A percentile compares a stretch with the other conserved stretches of the same genome.
phyloP scores from a whole-genome alignment of 2,113 vertebrate species.

The Bungarus multicinctus region DNA sequence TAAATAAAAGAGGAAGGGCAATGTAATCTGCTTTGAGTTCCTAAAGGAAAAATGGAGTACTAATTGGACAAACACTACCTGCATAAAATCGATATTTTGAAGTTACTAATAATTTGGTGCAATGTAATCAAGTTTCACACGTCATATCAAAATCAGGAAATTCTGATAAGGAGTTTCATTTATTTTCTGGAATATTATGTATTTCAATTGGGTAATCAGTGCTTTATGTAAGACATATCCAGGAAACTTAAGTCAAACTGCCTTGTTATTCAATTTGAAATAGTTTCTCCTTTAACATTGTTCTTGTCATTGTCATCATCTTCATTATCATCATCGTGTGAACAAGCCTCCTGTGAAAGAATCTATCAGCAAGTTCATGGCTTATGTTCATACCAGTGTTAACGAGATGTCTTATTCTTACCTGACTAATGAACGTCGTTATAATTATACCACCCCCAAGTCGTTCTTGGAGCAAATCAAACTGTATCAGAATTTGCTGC shows the following conservation, averaged over 20 bases:
- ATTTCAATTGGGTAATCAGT: neutral
- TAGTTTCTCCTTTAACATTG: constrained; percentile 24
- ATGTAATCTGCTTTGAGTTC: neutral
- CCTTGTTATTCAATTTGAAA: constrained; percentile 8
- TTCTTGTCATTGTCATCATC: neutral
- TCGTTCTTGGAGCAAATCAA: constrained; percentile 97
- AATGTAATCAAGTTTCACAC: neutral
- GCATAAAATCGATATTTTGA: neutral
- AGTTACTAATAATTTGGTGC: constrained; percentile 29
- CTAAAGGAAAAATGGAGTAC: neutral
- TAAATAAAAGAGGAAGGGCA: neutral
- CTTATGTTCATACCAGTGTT: constrained; percentile 88
- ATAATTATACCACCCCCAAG: constrained; percentile 96
- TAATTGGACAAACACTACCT: neutral
- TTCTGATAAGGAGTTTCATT: constrained; percentile 39
- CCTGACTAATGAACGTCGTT: constrained; percentile 82
- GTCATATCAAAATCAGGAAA: constrained; percentile 24
- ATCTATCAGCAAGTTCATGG: constrained; percentile 93
- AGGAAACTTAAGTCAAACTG: neutral
- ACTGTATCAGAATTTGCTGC: constrained; percentile 84
- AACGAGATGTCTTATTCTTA: constrained; percentile 82
- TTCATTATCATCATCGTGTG: neutral
- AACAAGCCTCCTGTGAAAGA: constrained; percentile 77
- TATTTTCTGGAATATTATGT: neutral
- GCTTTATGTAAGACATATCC: neutral